Base-by-base conservation (phyloP, 2,797 vertebrate genomes). In the Tangara arthus region DNA sequence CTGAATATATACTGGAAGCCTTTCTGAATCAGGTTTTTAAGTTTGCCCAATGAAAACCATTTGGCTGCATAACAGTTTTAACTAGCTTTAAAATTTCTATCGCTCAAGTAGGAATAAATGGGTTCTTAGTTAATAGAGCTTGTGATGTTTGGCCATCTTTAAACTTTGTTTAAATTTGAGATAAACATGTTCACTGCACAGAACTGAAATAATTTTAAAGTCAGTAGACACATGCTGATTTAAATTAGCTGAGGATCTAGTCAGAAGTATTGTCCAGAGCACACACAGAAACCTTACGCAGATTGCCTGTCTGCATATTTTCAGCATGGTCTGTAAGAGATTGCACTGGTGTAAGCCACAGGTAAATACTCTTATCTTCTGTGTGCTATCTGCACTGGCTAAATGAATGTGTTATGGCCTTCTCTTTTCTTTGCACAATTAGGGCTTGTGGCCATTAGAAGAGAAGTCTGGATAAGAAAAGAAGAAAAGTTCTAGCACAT, bases 361-460 rank as follows among this genome's bases (percentile, higher is more conserved):
- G 82, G 82, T 85, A 87, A 95, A 82, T 75, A 71, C 34, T 80
- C 50, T 77, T 93, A 82, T 82, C 89, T 85, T n/a, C 87, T 56
- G 12, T 13, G 27, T 30, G 39, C 46, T 85, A 41, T 82, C 92
- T 87, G 44, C 18, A 42, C 20, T n/a, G 42, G 49, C 37, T 53
- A 87, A 87, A 89, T 3, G 2, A 63, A 46, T 57, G 63, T 1
- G 2, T 71, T 56, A 56, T 42, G 34, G 15, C 78, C 60, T 73
- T 87, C 28, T 80, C 37, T 69, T 80, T 70, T 55, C 60, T 82
- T 61, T 46, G 78, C 21, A 32, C 15, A 46, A 37, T 55, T 68
- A 81, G 68, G n/a, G 42, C 21, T 87, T 52, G 42, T 0, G 2
- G 35, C n/a, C 34, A 34, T 56, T 84, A 86, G 37, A 35, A 53